Conservation (phyloP, 2,888 invertebrate species). For the Diachrysia chrysitis region DNA sequence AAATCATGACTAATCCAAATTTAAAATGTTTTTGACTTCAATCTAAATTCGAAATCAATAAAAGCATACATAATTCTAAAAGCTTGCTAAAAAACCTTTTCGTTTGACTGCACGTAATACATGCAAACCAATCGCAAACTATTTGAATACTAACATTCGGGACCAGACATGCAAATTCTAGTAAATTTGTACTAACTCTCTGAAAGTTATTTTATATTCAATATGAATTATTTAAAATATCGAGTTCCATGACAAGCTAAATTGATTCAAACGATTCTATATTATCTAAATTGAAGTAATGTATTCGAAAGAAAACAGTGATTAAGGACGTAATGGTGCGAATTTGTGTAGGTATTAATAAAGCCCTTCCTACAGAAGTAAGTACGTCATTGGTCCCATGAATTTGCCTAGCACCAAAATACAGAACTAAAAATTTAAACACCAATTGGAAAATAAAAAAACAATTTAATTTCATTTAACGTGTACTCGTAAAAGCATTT, state of each 20-base stretch:
- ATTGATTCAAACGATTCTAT: constrained; percentile 41
- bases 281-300: constrained; percentile 39
- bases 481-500: constrained; percentile 59
- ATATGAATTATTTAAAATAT: constrained; percentile 40
- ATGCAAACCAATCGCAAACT: constrained; percentile 75
- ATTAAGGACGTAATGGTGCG: constrained; percentile 73
- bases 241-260: constrained; percentile 42
- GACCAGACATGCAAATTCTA: constrained; percentile 74
- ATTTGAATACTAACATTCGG: constrained; percentile 72
- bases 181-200: constrained; percentile 50
- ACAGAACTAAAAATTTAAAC: constrained; percentile 38
- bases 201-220: constrained; percentile 47
- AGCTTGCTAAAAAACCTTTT: constrained; percentile 53
- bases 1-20: constrained; percentile 25
- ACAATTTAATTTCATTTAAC: constrained; percentile 34
- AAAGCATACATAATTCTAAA: constrained; percentile 56
- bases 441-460: constrained; percentile 42
- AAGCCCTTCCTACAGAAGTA: constrained; percentile 70
- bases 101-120: constrained; percentile 66
- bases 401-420: constrained; percentile 41
- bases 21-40: constrained; percentile 23
- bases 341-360: constrained; percentile 88
- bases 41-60: constrained; percentile 62
- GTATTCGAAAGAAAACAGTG: constrained; percentile 51
- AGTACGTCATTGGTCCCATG: constrained; percentile 34